phyloP scores from a whole-genome alignment of 1,140 invertebrate species.

The Drosophila elegans region DNA sequence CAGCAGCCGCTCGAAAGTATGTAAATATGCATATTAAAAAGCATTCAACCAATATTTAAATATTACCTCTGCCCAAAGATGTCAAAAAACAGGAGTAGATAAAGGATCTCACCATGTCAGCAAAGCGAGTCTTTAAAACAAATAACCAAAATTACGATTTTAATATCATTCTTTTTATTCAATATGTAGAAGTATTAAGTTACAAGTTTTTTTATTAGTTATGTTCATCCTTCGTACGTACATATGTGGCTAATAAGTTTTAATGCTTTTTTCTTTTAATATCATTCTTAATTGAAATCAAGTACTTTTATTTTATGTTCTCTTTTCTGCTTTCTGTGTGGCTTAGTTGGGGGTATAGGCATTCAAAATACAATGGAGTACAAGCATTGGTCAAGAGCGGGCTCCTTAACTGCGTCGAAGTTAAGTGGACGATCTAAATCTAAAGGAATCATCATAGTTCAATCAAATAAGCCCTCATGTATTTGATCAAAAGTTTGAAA shows the following conservation, averaged over 20 bases:
- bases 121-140: too few species aligned
- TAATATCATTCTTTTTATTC: constrained; percentile 60
- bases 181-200: constrained; percentile 65
- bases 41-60: too few species aligned
- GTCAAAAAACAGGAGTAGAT: too few species aligned
- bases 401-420: constrained; percentile 14
- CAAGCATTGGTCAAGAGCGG: constrained; percentile 57
- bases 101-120: too few species aligned
- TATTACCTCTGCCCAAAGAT: too few species aligned
- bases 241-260: constrained; percentile 56
- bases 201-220: constrained; percentile 58
- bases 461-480: background rate
- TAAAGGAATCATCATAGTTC: background rate
- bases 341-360: constrained; percentile 36
- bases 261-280: constrained; percentile 36
- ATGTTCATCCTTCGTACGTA: constrained; percentile 46
- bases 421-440: constrained; percentile 28
- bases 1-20: too few species aligned
- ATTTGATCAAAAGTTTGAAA: background rate
- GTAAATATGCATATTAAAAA: too few species aligned
- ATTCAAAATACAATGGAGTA: constrained; percentile 39
- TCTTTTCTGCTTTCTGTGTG: constrained; percentile 14
- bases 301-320: constrained; percentile 13
- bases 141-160: constrained; percentile 15
- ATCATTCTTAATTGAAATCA: constrained; percentile 50